Conservation (phyloP, 2,888 invertebrate genomes). For the Ichneumoninae sp. region DNA sequence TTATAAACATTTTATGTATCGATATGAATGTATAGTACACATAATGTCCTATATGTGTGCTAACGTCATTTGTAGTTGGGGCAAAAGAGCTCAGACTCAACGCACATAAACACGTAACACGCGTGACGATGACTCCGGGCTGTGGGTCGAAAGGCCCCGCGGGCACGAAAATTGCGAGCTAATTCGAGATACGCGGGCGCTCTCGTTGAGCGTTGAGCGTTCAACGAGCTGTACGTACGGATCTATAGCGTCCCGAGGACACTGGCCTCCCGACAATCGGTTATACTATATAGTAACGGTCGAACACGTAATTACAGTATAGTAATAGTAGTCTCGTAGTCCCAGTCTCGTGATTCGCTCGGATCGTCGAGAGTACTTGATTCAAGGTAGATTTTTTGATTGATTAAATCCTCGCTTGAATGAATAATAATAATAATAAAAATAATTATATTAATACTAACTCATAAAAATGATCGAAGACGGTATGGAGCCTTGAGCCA, state of each 20-base stretch:
- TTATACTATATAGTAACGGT: constrained; percentile 8
- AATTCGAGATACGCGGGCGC: constrained; percentile 71
- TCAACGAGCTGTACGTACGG: constrained; percentile 42
- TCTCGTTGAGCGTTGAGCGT: constrained; percentile 45
- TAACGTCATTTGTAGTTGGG: constrained; percentile 1
- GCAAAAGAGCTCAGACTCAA: constrained; percentile 27
- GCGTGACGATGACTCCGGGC: constrained; percentile 71
- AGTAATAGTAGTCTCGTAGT: constrained; percentile 36
- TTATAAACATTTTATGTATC: constrained; percentile 3
- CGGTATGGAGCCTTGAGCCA: background rate
- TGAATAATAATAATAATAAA: background rate
- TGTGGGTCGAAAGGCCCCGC: constrained; percentile 72
- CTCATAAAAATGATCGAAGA: background rate
- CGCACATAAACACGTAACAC: constrained; percentile 53
- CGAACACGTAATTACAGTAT: constrained; percentile 49
- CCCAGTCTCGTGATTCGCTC: constrained; percentile 13
- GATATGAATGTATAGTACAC: background rate
- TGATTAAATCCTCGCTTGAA: background rate
- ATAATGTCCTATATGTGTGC: background rate
- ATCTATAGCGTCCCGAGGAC: constrained; percentile 61
- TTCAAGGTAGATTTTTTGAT: background rate
- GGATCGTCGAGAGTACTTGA: background rate
- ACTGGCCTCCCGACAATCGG: constrained; percentile 56
- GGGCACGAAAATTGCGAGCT: constrained; percentile 72
- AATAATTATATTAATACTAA: background rate